Evolutionary conservation across 2,888 invertebrate species (phyloP), one percentile per base, ranked within the genome.

Genomic region (Endotricha flammealis): DNA sequence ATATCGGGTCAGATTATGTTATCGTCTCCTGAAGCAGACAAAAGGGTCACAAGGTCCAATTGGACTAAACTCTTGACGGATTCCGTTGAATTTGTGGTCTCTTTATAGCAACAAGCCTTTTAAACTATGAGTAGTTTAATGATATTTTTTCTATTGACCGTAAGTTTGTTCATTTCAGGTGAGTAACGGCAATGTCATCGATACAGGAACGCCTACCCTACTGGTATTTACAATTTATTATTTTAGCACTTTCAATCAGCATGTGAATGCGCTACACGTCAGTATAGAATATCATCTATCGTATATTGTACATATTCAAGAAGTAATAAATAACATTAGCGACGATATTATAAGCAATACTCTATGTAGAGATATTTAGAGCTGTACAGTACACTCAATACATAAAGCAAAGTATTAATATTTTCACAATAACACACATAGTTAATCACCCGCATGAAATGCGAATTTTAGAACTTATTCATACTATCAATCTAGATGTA

Each of bases 181-280:
- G 85, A 85, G 86, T 86, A 86, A 86, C 85, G 86, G 86, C 82
- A 86, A 86, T 85, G 85, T 85, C 83, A 81, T 86, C 85, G 86
- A 86, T 66, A 81, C 85, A 59, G 86, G 86, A 77, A 85, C 86
- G 64, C 78, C 82, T 57, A 82, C 86, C 62, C 64, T 86, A 65
- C 82, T 86, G 86, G 86, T 86, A 86, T 73, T 73, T 82, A 81
- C 64, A 39, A 53, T 64, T 67, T 63, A 57, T 56, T 63, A 48
- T 60, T 57, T 59, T 50, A 43, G 38, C 35, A 35, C 35, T 35
- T 35, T 41, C 44, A 66, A 54, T 64, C 51, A 56, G 75, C 74
- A 76, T 73, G 73, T 42, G 32, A 25, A 33, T 33, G 47, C 33
- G 32, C 33, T 12, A 17, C 1, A 29, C 30, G 32, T 20, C 20